Base-by-base conservation (phyloP, 1,140 invertebrate genomes). In the Drosophila kepulauana region DNA sequence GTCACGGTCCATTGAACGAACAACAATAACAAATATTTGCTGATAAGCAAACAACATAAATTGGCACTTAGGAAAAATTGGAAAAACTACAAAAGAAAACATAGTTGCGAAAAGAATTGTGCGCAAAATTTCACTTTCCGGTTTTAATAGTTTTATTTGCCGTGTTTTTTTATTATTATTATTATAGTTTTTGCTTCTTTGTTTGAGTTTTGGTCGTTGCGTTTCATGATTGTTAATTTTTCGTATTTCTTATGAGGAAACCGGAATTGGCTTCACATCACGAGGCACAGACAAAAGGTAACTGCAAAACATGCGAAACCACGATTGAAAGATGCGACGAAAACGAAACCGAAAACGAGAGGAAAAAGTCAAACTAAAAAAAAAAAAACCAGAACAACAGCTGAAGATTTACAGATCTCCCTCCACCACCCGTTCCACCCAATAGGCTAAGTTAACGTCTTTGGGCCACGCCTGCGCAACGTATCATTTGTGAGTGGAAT, bases 231-330 rank as follows among this genome's bases (percentile, higher is more conserved):
- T 66, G 57, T 71, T 13, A 45, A n/a, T 65, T 56, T 61, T 62
- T 57, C 25, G 54, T 77, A 48, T 49, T 59, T 43, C 28, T 59
- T 61, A 16, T 56, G 16, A 64, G 57, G 38, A 88, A 88, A 88
- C 84, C 85, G 84, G 80, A 89, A 84, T 88, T 64, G 15, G 58
- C 62, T 63, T 49, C 78, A 72, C 69, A 68, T 86, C 79, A 87
- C 79, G 64, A 79, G 81, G 64, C 64, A 45, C 66, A 67, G 38
- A 66, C 58, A 67, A 66, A 67, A 75, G 61, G 5, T 43, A 13
- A 43, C 59, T 56, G 76, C 77, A n/a, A 72, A 77, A 73, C 58
- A 74, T 84, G 70, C 79, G 62, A 79, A 77, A 75, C 70, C 46
- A 69, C 69, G 64, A 62, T 63, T 54, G 13, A 45, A 46, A 70